Evolutionary conservation across 2,113 vertebrate species (phyloP), one percentile per base, ranked within the genome.

Genomic region (Rhynchomys soricoides): DNA sequence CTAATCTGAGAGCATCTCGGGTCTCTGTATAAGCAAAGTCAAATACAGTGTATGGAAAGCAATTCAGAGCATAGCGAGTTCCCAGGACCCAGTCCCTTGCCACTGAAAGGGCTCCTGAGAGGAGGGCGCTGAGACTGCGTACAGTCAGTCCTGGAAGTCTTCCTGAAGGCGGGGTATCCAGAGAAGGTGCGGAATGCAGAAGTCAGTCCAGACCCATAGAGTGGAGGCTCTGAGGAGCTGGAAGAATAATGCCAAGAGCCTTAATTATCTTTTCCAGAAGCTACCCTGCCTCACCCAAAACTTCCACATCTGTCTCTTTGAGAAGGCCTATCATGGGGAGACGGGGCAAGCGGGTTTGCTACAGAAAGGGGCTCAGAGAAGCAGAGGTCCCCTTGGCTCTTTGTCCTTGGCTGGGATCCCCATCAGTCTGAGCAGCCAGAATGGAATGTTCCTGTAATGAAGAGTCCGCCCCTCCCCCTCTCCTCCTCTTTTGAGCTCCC

Each of bases 361-460:
- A 31, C 17, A 16, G 74, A 48, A 89, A 55, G 86, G 68, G 94
- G 50, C 31, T 81, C 21, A 31, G 73, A 59, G 26, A 62, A 93
- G 93, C 93, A 71, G 91, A 95, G 89, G 64, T 89, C 90, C 93
- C 91, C 91, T 83, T 31, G 90, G 68, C 94, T 82, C 77, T 97
- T 77, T 95, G 89, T 97, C 93, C 93, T 97, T 97, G 97, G 97
- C 97, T 95, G 73, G 89, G 82, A 96, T 95, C 95, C 95, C 94
- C 79, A 92, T n/a, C 43, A 74, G 97, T 89, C 97, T 97, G 96
- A 96, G 91, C 92, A 95, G 96, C 68, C 73, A 37, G 97, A 98
- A 98, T 98, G 97, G 97, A 98, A 98, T 98, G 97, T 98, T 95
- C 97, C 83, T 77, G 88, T 96, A 95, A 95, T 79, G 91, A 86